Evolutionary conservation across 1,140 invertebrate species (phyloP).

Genomic region (Scaptomyza graminum): DNA sequence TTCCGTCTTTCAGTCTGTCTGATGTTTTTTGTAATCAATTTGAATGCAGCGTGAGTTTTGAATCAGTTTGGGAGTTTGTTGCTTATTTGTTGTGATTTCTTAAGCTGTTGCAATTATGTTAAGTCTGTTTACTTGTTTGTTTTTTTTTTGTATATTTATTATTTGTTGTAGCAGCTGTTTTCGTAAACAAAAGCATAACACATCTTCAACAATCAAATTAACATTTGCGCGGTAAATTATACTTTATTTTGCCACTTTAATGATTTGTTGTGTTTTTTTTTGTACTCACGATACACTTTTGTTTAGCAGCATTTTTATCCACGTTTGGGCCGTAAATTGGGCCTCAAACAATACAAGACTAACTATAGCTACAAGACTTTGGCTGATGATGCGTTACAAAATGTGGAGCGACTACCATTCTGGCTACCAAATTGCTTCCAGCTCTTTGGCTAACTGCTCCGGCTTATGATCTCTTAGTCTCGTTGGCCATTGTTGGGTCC

Average conservation of each 20-base stretch:
- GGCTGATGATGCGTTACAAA: constrained; percentile 55
- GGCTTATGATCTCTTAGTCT: constrained; percentile 32
- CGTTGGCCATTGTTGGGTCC: constrained; percentile 30
- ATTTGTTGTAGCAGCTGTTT: constrained; percentile 28
- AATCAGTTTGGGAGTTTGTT: constrained; percentile 54
- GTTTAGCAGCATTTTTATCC: not conserved
- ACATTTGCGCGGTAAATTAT: constrained; percentile 48
- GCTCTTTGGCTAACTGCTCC: constrained; percentile 2
- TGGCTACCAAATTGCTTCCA: constrained; percentile 28
- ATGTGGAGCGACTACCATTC: constrained; percentile 53
- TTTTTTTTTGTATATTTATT: constrained; percentile 26
- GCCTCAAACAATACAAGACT: constrained; percentile 62
- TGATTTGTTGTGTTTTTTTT: constrained; percentile 39
- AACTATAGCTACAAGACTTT: constrained; percentile 54
- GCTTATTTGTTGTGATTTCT: constrained; percentile 75
- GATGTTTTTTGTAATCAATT: constrained; percentile 70
- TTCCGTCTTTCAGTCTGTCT: not conserved
- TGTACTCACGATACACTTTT: not conserved
- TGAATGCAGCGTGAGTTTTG: constrained; percentile 63
- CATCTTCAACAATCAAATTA: constrained; percentile 45
- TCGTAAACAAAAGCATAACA: not conserved
- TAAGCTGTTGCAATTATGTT: constrained; percentile 80
- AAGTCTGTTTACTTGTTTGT: constrained; percentile 12
- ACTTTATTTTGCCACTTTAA: constrained; percentile 55
- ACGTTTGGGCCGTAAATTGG: constrained; percentile 56